Conservation (phyloP, 2,888 invertebrate genomes). For the Siphlonurus alternatus region DNA sequence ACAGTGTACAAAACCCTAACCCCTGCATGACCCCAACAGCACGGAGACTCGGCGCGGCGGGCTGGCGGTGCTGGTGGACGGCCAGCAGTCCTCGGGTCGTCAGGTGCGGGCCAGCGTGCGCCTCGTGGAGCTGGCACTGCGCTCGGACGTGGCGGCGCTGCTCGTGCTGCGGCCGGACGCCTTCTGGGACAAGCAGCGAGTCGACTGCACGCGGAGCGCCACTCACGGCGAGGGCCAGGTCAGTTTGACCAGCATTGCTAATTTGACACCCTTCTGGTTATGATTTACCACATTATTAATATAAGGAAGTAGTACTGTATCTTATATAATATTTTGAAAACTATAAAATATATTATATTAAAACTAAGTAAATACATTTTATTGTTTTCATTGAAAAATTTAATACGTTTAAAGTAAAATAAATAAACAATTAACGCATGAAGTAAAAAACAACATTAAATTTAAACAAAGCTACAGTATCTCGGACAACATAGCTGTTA, state of each 20-base stretch:
- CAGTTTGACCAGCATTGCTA: background rate
- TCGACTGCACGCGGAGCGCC: constrained; percentile 41
- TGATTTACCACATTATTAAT: background rate
- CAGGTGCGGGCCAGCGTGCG: constrained; percentile 41
- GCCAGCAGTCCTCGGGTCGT: constrained; percentile 43
- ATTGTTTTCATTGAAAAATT: too few species aligned
- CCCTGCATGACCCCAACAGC: too few species aligned
- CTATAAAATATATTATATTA: too few species aligned
- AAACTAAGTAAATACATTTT: too few species aligned
- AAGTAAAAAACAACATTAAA: too few species aligned
- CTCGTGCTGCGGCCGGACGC: constrained; percentile 55
- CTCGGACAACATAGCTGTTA: too few species aligned
- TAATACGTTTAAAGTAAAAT: too few species aligned
- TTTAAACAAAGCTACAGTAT: too few species aligned
- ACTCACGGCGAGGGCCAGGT: background rate
- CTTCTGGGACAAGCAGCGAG: constrained; percentile 55
- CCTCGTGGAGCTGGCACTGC: constrained; percentile 34
- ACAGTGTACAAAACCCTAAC: too few species aligned
- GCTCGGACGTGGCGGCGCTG: constrained; percentile 29
- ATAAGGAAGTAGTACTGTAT: too few species aligned
- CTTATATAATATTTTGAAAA: too few species aligned
- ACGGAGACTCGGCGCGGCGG: constrained; percentile 35
- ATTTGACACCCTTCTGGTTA: background rate
- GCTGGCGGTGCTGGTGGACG: constrained; percentile 43
- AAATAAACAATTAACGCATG: too few species aligned